Evolutionary conservation across 1,140 invertebrate genomes (phyloP).

Genomic region (Chrysomallon squamiferum): DNA sequence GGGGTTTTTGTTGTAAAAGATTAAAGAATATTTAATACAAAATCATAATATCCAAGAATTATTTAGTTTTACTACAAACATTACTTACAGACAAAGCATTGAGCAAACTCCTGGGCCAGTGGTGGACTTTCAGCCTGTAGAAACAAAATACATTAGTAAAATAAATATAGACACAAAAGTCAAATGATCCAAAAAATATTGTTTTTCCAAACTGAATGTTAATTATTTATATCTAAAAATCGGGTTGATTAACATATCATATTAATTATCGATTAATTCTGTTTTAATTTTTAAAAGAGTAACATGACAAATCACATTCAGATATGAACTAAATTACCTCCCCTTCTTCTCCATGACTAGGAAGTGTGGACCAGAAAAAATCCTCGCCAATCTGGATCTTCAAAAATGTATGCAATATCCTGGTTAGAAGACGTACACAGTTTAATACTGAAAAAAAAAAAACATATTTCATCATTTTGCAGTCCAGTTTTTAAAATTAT

Average conservation of each 20-base stretch:
- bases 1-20: no score
- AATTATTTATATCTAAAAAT: neutral
- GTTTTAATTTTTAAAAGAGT: neutral
- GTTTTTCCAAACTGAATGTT: no score
- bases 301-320: no score
- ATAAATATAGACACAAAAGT: no score
- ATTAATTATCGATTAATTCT: neutral
- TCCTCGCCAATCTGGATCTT: slow-evolving; percentile 96
- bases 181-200: no score
- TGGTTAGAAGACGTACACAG: slow-evolving; percentile 88
- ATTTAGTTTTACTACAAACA: neutral
- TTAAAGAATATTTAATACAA: no score
- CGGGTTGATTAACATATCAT: neutral
- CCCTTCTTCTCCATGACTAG: slow-evolving; percentile 64
- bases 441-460: slow-evolving; percentile 79
- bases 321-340: slow-evolving; percentile 30
- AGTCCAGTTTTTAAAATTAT: no score
- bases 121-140: slow-evolving; percentile 76
- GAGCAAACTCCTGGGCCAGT: slow-evolving; percentile 87
- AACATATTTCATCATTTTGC: neutral
- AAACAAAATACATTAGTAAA: no score
- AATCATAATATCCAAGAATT: neutral
- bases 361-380: slow-evolving; percentile 98
- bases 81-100: slow-evolving; percentile 88
- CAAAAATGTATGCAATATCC: slow-evolving; percentile 97